Conservation (phyloP, 2,113 vertebrate genomes). For the Mus musculus region GRCm39 chr17:62915501-62916000, state of each 20-base stretch:
- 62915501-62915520: neutral
- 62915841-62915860: neutral
- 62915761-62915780: neutral
- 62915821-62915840: neutral
- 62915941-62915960: neutral
- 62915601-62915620: neutral
- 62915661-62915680: neutral
- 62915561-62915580: neutral
- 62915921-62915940: neutral
- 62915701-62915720: neutral
- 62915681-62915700: neutral
- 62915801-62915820: neutral
- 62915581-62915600: neutral
- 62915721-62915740: neutral
- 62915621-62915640: neutral
- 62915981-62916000: neutral
- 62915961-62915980: neutral
- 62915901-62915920: neutral
- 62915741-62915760: neutral
- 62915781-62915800: neutral
- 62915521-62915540: neutral
- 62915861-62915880: neutral
- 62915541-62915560: neutral
- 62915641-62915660: neutral
- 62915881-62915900: neutral